Base-by-base conservation (phyloP, 2,888 invertebrate genomes). In the Drosophila sordidapex region DNA sequence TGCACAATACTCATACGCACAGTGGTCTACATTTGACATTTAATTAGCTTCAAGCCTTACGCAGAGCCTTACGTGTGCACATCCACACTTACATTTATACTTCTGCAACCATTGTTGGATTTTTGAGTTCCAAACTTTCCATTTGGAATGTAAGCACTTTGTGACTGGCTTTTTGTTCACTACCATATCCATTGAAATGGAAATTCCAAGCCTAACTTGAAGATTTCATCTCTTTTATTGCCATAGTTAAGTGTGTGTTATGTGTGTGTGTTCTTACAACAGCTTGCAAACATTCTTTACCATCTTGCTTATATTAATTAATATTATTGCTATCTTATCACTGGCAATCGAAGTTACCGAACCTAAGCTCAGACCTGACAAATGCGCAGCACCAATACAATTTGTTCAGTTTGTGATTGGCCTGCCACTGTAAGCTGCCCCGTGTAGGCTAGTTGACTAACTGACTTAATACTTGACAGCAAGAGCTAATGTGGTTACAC, bases 1-100 rank as follows among this genome's bases (percentile, higher is more conserved):
- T 74, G n/a, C 27, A 49, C 36, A 40, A 60, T 56, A 54, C 66
- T 63, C 67, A 80, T 80, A 80, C 76, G 64, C 61, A 76, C 61
- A 29, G 67, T 59, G 46, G 15, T 15, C 46, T 64, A 62, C 62
- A 65, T 31, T 31, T 53, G 46, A 3, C 51, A 59, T 65, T 66
- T 65, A 76, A 76, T 76, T 69, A 74, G 69, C 69, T 62, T 48
- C 59, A 36, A 18, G 72, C 31, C 33, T 33, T 21, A 35, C 43
- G 5, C 11, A 29, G 36, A 29, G 27, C 29, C 29, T n/a, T n/a
- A 36, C 29, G 18, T 21, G 11, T 13, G 6, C 5, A 21, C 15
- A 21, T 51, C 11, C 13, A 8, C 31, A 10, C 18, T n/a, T 11
- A 2, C 11, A 5, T 51, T 13, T 53, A 4, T 54, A n/a, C 21